Conservation (phyloP, 2,888 invertebrate species). For the Drosophila neonasuta region DNA sequence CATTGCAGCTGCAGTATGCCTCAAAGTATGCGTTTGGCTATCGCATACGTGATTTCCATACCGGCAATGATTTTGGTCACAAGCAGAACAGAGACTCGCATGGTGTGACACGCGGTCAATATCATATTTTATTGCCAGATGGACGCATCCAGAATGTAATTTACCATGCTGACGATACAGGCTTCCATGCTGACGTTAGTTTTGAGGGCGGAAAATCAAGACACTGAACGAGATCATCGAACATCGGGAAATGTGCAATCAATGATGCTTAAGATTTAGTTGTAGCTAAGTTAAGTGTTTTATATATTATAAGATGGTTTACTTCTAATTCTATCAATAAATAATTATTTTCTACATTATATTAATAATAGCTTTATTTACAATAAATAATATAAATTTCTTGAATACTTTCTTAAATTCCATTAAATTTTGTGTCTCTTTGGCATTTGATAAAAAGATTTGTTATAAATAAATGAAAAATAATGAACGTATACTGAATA, state of each 20-base stretch:
- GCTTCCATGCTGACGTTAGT: slow-evolving; percentile 90
- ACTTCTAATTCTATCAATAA: slow-evolving; percentile 2
- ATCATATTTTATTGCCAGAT: slow-evolving; percentile 90
- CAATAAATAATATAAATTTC: slow-evolving; percentile 7
- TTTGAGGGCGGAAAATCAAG: slow-evolving; percentile 83
- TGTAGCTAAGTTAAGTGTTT: slow-evolving; percentile 1
- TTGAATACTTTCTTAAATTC: not conserved
- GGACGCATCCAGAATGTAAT: slow-evolving; percentile 90
- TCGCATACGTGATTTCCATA: slow-evolving; percentile 87
- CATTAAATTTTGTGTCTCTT: too few relatives aligned
- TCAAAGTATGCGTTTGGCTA: slow-evolving; percentile 88
- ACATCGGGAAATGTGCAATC: slow-evolving; percentile 46
- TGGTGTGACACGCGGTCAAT: slow-evolving; percentile 87
- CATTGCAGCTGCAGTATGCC: slow-evolving; percentile 84
- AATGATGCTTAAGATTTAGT: slow-evolving; percentile 21
- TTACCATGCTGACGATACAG: slow-evolving; percentile 89
- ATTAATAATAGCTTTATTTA: slow-evolving; percentile 19
- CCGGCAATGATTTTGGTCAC: slow-evolving; percentile 90
- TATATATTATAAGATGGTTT: not conserved
- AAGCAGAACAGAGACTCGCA: slow-evolving; percentile 87
- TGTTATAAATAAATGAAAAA: too few relatives aligned
- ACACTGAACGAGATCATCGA: slow-evolving; percentile 45
- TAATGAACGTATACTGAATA: too few relatives aligned
- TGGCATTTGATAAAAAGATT: too few relatives aligned
- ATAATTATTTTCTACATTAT: slow-evolving; percentile 6